Conservation (phyloP, 1,140 invertebrate genomes). For the Drosophila sproati region DNA sequence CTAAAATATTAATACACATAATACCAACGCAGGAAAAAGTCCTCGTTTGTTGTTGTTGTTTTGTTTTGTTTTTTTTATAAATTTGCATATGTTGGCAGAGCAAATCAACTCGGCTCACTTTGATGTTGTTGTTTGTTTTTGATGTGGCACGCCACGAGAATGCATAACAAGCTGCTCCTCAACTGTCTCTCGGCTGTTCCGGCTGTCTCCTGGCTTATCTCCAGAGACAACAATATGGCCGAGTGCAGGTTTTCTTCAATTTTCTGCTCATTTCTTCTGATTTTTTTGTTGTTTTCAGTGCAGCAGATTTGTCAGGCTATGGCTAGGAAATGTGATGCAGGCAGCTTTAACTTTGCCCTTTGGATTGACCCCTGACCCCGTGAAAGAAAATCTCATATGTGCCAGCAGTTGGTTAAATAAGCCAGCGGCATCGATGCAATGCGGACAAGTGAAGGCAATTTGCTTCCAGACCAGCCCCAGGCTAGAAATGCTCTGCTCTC, state of each 20-base stretch:
- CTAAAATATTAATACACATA: constrained; percentile 22
- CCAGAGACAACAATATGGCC: constrained; percentile 27
- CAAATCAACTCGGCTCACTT: constrained; percentile 42
- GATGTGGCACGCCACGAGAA: constrained; percentile 41
- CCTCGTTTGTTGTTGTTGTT: background rate
- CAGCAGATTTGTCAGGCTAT: constrained; percentile 45
- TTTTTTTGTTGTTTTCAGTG: constrained; percentile 21
- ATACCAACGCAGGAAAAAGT: background rate
- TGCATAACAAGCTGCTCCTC: constrained; percentile 34
- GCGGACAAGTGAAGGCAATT: constrained; percentile 74
- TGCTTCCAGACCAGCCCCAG: constrained; percentile 38
- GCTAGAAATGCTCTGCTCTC: constrained; percentile 15
- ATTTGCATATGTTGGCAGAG: constrained; percentile 48
- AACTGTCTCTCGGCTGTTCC: background rate
- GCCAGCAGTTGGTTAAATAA: background rate
- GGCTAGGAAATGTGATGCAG: constrained; percentile 6
- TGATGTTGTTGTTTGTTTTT: constrained; percentile 53
- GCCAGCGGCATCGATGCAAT: constrained; percentile 35
- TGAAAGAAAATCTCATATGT: constrained; percentile 27
- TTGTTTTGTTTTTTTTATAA: constrained; percentile 2
- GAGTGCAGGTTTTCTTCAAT: background rate
- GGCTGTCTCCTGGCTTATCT: constrained; percentile 13
- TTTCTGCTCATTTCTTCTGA: background rate
- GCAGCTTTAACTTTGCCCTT: constrained; percentile 30
- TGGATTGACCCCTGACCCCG: constrained; percentile 62